These are phyloP conservation scores for Muraenolepis orangiensis DNA, from an alignment of 2,797 vertebrate genomes.

Conservation along the genomic window DNA sequence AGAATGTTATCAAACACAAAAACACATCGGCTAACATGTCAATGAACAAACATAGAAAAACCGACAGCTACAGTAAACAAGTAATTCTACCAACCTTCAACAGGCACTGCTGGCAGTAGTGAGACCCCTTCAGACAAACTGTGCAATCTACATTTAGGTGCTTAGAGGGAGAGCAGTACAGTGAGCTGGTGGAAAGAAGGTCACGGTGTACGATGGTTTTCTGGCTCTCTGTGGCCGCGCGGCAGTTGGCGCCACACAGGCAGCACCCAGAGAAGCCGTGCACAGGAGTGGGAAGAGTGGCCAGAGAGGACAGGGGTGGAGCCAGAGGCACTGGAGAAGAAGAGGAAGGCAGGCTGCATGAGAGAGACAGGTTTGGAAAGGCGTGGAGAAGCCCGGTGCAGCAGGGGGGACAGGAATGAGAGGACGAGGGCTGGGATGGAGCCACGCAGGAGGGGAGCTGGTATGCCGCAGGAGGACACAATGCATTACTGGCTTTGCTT, in stretches of 20 bases:
- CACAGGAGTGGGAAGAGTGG: conserved; percentile 44
- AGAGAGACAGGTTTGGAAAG: conserved; percentile 58
- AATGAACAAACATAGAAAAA: conserved; percentile 14
- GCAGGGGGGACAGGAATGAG: conserved; percentile 76
- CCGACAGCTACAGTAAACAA: conserved; percentile 20
- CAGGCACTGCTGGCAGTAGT: conserved; percentile 89
- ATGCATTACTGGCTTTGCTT: conserved; percentile 36
- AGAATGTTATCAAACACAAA: not conserved
- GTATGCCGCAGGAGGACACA: conserved; percentile 41
- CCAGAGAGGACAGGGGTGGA: conserved; percentile 47
- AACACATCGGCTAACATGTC: not conserved
- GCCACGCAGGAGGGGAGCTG: conserved; percentile 61
- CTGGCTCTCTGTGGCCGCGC: conserved; percentile 57
- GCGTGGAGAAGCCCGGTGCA: conserved; percentile 77
- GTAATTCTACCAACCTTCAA: conserved; percentile 86
- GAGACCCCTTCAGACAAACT: conserved; percentile 85
- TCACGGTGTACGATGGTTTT: conserved; percentile 55
- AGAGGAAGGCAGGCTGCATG: conserved; percentile 52
- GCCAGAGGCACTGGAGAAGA: conserved; percentile 41
- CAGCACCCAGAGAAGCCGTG: conserved; percentile 60
- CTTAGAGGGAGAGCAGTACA: conserved; percentile 85
- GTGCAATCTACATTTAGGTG: conserved; percentile 85
- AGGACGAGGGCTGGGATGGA: conserved; percentile 69
- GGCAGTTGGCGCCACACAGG: conserved; percentile 57
- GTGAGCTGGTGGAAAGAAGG: conserved; percentile 68